Percentiles rank a stretch among this genome's conserved stretches.
phyloP scores from a whole-genome alignment of 2,888 invertebrate species.

The Erannis defoliaria region DNA sequence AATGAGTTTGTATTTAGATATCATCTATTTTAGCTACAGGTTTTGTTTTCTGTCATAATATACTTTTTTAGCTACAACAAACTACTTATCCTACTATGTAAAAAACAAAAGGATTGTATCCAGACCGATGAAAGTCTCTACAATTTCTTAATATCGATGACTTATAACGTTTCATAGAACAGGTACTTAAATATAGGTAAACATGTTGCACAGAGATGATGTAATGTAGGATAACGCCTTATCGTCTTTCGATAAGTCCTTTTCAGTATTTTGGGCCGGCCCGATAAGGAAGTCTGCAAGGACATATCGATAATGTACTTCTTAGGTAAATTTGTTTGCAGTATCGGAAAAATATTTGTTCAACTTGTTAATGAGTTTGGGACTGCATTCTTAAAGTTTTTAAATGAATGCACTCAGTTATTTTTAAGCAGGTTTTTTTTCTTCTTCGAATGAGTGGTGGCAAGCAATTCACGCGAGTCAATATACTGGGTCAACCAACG shows the following conservation, averaged over 20 bases:
- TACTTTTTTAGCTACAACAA: no score
- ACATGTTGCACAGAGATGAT: conserved; percentile 41
- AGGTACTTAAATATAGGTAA: conserved; percentile 15
- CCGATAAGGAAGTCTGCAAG: conserved; percentile 57
- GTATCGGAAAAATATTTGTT: conserved; percentile 26
- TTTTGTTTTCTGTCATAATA: no score
- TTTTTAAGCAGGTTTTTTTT: neutral
- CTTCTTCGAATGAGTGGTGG: neutral
- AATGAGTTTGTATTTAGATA: neutral
- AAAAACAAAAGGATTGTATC: no score
- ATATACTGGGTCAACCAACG: neutral
- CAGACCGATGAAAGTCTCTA: no score
- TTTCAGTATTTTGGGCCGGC: conserved; percentile 51
- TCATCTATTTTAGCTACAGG: no score
- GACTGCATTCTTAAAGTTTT: conserved; percentile 3
- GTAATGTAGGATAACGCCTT: conserved; percentile 44
- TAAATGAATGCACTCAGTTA: neutral
- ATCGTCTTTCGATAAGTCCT: conserved; percentile 45
- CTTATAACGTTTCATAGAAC: conserved; percentile 12
- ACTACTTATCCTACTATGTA: no score
- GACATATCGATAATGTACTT: conserved; percentile 40
- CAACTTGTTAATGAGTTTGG: conserved; percentile 4
- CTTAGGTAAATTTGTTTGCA: conserved; percentile 31
- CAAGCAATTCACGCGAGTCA: no score
- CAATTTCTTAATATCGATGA: conserved; percentile 2